Evolutionary conservation across 1,140 invertebrate species (phyloP), one percentile per base, ranked within the genome.

Genomic region (Drosophila sp.): DNA sequence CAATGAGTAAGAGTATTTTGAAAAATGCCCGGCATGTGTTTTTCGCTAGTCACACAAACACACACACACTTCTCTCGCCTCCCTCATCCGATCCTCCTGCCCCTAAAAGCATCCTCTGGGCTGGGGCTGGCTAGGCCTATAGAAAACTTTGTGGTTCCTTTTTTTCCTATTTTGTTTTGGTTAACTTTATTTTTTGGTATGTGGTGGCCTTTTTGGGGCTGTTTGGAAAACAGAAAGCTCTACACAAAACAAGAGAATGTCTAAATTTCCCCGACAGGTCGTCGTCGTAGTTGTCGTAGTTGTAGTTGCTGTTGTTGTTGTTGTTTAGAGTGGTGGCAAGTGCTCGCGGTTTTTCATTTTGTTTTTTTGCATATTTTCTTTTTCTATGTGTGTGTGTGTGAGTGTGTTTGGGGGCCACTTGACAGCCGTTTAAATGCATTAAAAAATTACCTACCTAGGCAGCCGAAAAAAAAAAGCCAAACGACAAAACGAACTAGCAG

Each of bases 371-470:
- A 38, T 71, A 58, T 69, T 58, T 67, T 32, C 54, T 60, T 30
- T 61, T 27, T 50, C 44, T 27, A 8, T 30, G 30, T 35, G 55
- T 55, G 33, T 41, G 61, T 27, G 10, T 54, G 25, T n/a, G 4
- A 4, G 56, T 58, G 62, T 62, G 71, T 73, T 71, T 74, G 72
- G 76, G 69, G 70, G 82, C 78, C 81, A 84, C 81, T 84, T 84
- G 82, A 86, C 81, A 86, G 81, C 81, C 81, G 73, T 84, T 84
- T 86, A 84, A 84, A 86, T 81, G 81, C 78, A 84, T 84, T 84
- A 86, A 84, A 84, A 84, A 84, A 86, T 84, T 84, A 84, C 81
- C 70, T 62, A 77, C 50, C 69, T 33, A 56, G 61, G 57, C 50
- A 73, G 25, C 50, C 67, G 73, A 62, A 56, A 60, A 65, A 64